phyloP scores from a whole-genome alignment of 2,113 vertebrate genomes.

The Anser cygnoides region DNA sequence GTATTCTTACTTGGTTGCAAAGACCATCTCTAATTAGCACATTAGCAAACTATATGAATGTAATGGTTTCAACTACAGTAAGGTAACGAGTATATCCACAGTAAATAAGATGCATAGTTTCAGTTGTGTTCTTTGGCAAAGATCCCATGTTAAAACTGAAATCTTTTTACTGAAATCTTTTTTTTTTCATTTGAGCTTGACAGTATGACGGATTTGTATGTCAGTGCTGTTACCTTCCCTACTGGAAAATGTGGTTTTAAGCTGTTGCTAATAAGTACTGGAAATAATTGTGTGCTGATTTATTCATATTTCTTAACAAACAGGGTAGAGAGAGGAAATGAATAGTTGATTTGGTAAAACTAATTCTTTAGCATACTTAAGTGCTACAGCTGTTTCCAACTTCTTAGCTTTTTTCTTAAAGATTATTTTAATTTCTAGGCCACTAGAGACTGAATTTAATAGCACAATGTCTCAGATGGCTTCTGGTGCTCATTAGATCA shows the following conservation, averaged over 20 bases:
- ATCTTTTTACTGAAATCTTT: neutral
- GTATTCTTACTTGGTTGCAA: neutral
- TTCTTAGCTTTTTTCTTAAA: neutral
- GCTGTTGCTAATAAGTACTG: neutral
- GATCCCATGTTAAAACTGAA: neutral
- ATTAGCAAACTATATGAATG: rapidly evolving
- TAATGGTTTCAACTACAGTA: neutral
- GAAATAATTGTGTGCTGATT: neutral
- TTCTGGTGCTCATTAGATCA: neutral
- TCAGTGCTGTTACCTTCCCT: neutral
- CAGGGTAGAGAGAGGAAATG: neutral
- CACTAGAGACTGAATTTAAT: neutral
- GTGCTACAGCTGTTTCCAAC: neutral
- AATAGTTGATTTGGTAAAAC: neutral
- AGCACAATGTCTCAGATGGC: neutral
- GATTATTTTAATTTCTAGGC: neutral
- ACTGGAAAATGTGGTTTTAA: neutral
- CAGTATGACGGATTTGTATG: neutral
- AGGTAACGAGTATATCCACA: neutral
- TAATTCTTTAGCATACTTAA: neutral
- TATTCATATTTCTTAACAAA: neutral
- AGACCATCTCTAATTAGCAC: neutral
- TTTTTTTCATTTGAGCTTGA: neutral
- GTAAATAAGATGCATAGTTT: neutral
- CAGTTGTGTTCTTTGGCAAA: neutral